A percentile compares a stretch with the other conserved stretches of the same genome.
These are phyloP conservation scores for Phyllotis vaccarum DNA, from an alignment of 2,797 vertebrate species.

Conservation along the genomic window DNA sequence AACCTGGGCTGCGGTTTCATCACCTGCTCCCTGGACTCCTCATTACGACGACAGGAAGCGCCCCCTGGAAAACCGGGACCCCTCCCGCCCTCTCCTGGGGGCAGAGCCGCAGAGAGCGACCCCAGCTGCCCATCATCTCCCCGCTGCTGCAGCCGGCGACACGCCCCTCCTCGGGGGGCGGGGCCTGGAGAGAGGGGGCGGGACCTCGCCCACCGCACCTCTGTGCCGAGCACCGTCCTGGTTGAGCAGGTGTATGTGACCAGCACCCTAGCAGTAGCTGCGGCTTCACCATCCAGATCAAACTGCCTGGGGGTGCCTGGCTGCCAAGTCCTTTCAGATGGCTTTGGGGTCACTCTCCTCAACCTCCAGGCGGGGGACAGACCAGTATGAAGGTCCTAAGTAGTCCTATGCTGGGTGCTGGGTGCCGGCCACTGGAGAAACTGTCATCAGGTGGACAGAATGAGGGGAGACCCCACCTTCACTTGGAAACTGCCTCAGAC, in stretches of 20 bases:
- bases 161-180: neutral
- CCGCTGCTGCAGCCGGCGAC: neutral
- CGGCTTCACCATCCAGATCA: neutral
- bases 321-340: neutral
- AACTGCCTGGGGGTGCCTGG: neutral
- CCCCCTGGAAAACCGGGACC: constrained; percentile 72
- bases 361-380: neutral
- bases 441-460: neutral
- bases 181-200: neutral
- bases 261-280: neutral
- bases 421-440: neutral
- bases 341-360: neutral
- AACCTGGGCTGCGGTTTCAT: constrained; percentile 76
- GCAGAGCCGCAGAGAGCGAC: neutral
- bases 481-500: neutral
- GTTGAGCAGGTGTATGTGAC: neutral
- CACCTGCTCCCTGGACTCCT: constrained; percentile 80
- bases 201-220: neutral
- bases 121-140: neutral
- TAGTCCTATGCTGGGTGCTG: neutral
- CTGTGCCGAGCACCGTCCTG: too few relatives aligned
- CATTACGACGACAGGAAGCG: constrained; percentile 77
- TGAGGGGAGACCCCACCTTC: neutral
- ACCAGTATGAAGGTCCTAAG: neutral
- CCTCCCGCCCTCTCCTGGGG: constrained; percentile 49